A percentile compares a stretch with the other conserved stretches of the same genome.
Conservation (phyloP, 2,888 invertebrate species). For the Drosophila imparisetae region DNA sequence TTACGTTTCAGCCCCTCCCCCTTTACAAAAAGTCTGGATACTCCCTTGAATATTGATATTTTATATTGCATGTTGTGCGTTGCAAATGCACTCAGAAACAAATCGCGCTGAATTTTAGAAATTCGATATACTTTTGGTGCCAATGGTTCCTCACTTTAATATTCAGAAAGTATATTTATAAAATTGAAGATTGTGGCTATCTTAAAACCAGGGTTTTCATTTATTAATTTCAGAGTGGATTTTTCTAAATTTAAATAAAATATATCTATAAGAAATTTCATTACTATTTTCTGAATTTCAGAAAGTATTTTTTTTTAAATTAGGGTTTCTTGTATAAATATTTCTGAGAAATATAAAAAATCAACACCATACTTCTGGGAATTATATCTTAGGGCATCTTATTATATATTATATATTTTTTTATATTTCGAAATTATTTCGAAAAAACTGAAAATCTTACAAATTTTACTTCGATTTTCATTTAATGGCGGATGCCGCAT, state of each 20-base stretch:
- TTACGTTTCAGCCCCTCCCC: neutral
- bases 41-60: neutral
- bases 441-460: neutral
- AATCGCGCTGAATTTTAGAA: neutral
- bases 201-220: neutral
- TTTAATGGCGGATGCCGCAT: neutral
- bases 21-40: neutral
- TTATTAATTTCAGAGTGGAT: neutral
- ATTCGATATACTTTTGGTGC: neutral
- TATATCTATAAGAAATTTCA: neutral
- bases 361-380: neutral
- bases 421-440: neutral
- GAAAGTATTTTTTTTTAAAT: no score
- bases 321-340: neutral
- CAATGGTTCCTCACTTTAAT: neutral
- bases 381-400: neutral
- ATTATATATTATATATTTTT: neutral
- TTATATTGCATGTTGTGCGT: no score
- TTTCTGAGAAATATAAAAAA: neutral
- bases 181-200: neutral
- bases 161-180: neutral
- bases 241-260: neutral
- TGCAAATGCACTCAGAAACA: neutral
- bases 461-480: fast-evolving
- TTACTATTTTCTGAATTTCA: neutral